A percentile compares a stretch with the other conserved stretches of the same genome.
Conservation (phyloP, 2,113 vertebrate species). For the Scopus umbretta region DNA sequence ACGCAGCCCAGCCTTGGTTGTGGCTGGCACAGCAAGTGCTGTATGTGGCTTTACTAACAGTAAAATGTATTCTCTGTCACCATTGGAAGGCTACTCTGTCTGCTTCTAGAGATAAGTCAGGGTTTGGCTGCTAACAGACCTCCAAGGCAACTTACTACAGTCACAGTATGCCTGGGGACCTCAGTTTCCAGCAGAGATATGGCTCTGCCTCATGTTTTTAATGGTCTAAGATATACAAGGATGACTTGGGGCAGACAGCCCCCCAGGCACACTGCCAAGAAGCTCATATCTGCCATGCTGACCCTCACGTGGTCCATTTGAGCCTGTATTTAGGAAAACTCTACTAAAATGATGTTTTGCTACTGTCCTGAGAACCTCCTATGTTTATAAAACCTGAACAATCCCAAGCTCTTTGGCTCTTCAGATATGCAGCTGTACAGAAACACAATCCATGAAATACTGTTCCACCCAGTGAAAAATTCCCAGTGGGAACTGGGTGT, state of each 20-base stretch:
- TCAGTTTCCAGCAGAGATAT: neutral
- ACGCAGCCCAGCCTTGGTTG: neutral
- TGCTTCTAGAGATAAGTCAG: neutral
- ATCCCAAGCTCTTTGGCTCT: neutral
- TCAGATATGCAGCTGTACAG: neutral
- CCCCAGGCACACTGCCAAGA: neutral
- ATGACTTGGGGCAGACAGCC: neutral
- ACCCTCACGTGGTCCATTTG: neutral
- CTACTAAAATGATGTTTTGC: neutral
- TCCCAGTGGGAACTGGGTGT: neutral
- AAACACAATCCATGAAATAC: neutral
- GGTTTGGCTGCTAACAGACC: neutral
- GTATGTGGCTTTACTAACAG: neutral
- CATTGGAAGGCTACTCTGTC: neutral
- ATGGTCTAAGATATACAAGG: neutral
- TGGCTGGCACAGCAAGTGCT: neutral
- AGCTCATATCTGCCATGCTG: neutral
- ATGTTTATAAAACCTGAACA: neutral
- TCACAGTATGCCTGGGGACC: neutral
- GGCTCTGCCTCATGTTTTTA: neutral
- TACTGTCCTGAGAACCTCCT: neutral
- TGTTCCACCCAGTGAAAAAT: neutral
- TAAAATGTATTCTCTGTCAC: neutral
- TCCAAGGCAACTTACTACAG: neutral
- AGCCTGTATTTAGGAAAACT: neutral